These are phyloP conservation scores for Apamea crenata DNA, from an alignment of 2,888 invertebrate species.

Conservation along the genomic window DNA sequence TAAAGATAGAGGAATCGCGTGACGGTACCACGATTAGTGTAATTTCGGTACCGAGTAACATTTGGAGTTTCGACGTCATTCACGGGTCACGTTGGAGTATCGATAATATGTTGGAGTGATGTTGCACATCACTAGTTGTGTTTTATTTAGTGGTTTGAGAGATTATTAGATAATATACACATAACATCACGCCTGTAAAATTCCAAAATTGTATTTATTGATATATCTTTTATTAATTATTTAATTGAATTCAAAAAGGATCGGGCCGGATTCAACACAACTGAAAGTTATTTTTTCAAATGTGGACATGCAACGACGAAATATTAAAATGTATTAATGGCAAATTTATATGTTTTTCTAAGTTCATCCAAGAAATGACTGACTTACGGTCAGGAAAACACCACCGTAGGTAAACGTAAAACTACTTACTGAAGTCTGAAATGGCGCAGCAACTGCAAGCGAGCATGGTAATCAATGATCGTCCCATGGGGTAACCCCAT, in stretches of 20 bases:
- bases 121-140: conserved; percentile 47
- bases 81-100: conserved; percentile 59
- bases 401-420: neutral
- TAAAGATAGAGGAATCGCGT: conserved; percentile 89
- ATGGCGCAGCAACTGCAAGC: neutral
- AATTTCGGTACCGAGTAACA: conserved; percentile 82
- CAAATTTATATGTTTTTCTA: too few relatives aligned
- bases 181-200: neutral
- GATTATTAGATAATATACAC: neutral
- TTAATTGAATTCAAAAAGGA: too few relatives aligned
- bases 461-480: conserved; percentile 6
- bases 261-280: too few relatives aligned
- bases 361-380: too few relatives aligned
- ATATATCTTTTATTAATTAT: too few relatives aligned
- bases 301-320: too few relatives aligned
- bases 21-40: conserved; percentile 83
- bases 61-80: conserved; percentile 75
- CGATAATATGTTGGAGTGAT: conserved; percentile 37
- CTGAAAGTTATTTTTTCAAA: too few relatives aligned
- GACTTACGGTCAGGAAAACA: neutral
- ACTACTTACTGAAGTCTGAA: neutral
- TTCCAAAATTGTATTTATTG: too few relatives aligned
- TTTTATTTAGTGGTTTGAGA: conserved; percentile 3
- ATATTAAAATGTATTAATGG: too few relatives aligned
- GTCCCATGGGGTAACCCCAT: neutral